Conservation (phyloP, 2,888 invertebrate genomes). For the Pyrrhosoma nymphula region DNA sequence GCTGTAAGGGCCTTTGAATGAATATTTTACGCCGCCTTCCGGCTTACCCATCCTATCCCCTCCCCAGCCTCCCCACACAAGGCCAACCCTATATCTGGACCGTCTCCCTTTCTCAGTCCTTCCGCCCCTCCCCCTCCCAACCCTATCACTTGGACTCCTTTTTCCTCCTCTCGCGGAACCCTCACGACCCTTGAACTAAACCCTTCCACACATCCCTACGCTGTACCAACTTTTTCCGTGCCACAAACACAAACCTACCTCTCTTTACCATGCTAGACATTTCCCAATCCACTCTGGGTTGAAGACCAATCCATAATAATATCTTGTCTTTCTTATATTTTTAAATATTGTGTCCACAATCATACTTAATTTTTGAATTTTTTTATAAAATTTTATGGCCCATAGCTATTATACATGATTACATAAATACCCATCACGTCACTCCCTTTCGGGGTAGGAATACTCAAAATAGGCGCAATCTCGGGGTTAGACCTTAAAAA, state of each 20-base stretch:
- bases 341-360: too few relatives aligned
- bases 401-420: too few relatives aligned
- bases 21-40: conserved; percentile 60
- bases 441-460: too few relatives aligned
- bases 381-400: too few relatives aligned
- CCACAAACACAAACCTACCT: not conserved
- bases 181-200: not conserved
- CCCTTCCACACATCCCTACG: not conserved
- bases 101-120: not conserved
- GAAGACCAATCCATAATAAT: too few relatives aligned
- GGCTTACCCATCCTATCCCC: conserved; percentile 1
- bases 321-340: too few relatives aligned
- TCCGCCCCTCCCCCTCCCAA: not conserved
- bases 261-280: not conserved
- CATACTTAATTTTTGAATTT: too few relatives aligned
- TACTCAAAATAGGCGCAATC: too few relatives aligned
- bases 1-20: conserved; percentile 44
- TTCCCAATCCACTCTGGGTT: too few relatives aligned
- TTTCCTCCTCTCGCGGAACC: too few relatives aligned
- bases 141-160: not conserved
- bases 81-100: not conserved
- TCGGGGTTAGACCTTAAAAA: too few relatives aligned
- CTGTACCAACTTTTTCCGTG: not conserved
- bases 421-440: too few relatives aligned
- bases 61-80: not conserved